Base-by-base conservation (phyloP, 1,140 invertebrate species). In the Aphaenogaster floridana region DNA sequence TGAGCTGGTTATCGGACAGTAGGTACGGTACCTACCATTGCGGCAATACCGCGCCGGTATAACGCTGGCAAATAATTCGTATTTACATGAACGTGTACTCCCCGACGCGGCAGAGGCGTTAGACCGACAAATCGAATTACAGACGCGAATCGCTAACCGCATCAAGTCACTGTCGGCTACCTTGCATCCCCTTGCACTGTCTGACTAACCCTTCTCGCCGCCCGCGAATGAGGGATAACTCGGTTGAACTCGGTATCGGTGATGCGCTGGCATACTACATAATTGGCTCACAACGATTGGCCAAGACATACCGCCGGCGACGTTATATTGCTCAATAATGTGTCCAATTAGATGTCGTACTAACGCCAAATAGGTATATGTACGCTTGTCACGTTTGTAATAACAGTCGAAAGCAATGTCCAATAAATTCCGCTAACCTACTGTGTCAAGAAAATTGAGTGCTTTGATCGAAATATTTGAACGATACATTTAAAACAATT, bases 101-200 rank as follows among this genome's bases (percentile, higher is more conserved):
- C 74, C 69, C 39, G 78, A 89, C 74, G 86, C 86, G 89, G 88
- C 77, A 88, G 88, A 91, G 88, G 93, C 90, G 92, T 92, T 92
- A 92, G 92, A 93, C 90, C 92, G 90, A 91, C 90, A 93, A 94
- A 94, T 93, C 92, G 91, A 94, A 90, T 94, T 94, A 94, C 84
- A 88, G 76, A 89, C 87, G 88, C 92, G 92, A 93, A 91, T 92
- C 92, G 91, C 92, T 94, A 94, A 94, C 92, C 91, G 89, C 90
- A 92, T 94, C 92, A 93, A 94, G 93, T 94, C 93, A 92, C 92
- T 93, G 93, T 93, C 92, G 91, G 87, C 91, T 91, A 93, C 92
- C 92, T 93, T 93, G 90, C 79, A 85, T 54, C 80, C 89, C 90
- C 81, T 89, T 91, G 83, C 88, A 76, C 64, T 88, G 90, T 92